Evolutionary conservation across 2,888 invertebrate species (phyloP).

Genomic region (Odontomyia ornata): DNA sequence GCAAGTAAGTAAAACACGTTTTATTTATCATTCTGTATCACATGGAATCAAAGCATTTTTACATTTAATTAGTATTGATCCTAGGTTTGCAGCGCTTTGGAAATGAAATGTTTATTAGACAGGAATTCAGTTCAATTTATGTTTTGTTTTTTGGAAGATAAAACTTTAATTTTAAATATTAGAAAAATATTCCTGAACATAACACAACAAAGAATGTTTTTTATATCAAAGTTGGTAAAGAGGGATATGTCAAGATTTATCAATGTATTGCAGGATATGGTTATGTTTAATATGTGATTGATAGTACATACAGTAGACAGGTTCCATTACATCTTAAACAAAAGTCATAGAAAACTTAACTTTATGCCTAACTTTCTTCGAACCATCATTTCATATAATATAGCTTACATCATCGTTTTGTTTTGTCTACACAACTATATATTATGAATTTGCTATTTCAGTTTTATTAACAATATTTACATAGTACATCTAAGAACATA

Average conservation of each 20-base stretch:
- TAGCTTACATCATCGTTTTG: constrained; percentile 27
- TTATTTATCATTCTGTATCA: constrained; percentile 48
- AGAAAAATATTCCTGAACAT: too few relatives aligned
- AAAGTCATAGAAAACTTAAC: constrained; percentile 41
- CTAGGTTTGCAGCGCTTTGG: neutral
- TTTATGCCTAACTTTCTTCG: constrained; percentile 28
- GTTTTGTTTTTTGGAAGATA: neutral
- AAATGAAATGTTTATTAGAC: neutral
- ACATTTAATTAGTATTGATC: constrained; percentile 35
- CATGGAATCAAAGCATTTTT: constrained; percentile 50
- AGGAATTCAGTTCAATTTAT: neutral
- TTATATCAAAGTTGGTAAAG: neutral
- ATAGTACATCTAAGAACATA: constrained; percentile 1
- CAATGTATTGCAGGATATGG: neutral
- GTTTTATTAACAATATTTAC: constrained; percentile 43
- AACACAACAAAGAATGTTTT: too few relatives aligned
- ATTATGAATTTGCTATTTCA: constrained; percentile 18
- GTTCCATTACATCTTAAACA: neutral
- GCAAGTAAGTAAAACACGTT: constrained; percentile 40
- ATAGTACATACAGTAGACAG: neutral
- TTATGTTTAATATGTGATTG: neutral
- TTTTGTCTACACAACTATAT: constrained; percentile 40
- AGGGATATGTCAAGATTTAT: neutral
- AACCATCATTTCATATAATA: constrained; percentile 19
- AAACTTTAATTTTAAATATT: neutral